A percentile compares a stretch with the other conserved stretches of the same genome.
Evolutionary conservation across 2,113 vertebrate species (phyloP).

Genomic region (Indri indri): DNA sequence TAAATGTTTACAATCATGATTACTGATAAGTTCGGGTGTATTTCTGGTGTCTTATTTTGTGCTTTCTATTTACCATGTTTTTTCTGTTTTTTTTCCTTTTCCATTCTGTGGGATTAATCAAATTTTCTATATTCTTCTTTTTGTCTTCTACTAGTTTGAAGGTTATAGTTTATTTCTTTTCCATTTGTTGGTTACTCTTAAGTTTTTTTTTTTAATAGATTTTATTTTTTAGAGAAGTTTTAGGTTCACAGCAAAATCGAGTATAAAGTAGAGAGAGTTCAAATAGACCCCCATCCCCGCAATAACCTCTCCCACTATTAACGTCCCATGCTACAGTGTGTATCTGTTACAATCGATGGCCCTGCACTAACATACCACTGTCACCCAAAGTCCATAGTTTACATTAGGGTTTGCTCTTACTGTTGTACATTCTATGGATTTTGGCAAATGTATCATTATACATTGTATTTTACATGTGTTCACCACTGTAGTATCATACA

Average conservation of each 20-base stretch:
- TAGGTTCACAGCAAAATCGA: neutral
- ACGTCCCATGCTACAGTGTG: neutral
- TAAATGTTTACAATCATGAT: neutral
- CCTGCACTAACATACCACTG: no score
- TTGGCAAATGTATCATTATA: no score
- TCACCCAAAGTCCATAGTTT: neutral
- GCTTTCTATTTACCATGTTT: neutral
- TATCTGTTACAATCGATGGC: neutral
- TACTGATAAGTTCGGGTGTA: neutral
- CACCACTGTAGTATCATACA: neutral
- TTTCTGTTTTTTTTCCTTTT: neutral
- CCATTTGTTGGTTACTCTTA: neutral
- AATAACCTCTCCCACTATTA: neutral
- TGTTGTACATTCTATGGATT: neutral
- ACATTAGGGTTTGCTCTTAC: neutral
- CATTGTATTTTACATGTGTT: neutral
- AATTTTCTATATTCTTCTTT: neutral
- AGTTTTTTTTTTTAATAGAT: neutral
- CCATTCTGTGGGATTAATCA: neutral
- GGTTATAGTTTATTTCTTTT: neutral
- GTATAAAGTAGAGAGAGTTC: neutral
- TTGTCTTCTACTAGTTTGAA: neutral
- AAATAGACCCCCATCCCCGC: neutral
- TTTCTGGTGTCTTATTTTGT: neutral
- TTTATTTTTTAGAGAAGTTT: neutral